phyloP scores from a whole-genome alignment of 2,797 vertebrate genomes.

The Acridotheres tristis region DNA sequence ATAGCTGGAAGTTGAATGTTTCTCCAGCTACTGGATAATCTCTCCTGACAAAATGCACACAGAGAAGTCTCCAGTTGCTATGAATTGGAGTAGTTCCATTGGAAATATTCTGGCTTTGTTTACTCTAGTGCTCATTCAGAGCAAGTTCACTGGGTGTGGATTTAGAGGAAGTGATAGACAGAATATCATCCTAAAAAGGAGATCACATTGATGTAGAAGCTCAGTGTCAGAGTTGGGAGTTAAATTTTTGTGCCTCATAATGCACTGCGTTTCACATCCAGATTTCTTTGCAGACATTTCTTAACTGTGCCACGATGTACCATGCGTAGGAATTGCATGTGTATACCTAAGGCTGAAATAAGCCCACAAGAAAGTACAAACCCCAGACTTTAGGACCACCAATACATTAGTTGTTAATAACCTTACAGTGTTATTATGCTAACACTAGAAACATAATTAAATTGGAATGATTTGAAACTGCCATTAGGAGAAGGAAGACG shows the following conservation, averaged over 20 bases:
- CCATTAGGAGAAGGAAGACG: neutral
- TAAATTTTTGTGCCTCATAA: neutral
- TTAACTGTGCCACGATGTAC: neutral
- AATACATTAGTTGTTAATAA: constrained; percentile 31
- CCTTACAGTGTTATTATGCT: neutral
- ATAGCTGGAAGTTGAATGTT: neutral
- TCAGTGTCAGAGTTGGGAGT: neutral
- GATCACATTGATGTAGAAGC: neutral
- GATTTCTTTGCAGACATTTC: neutral
- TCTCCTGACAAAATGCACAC: neutral
- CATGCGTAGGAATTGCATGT: neutral
- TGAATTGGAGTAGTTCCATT: neutral
- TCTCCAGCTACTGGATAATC: neutral
- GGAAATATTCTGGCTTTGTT: constrained; percentile 1
- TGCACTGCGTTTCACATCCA: neutral
- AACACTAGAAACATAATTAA: constrained; percentile 32
- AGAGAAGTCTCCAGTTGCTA: neutral
- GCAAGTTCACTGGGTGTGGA: neutral
- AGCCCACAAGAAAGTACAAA: neutral
- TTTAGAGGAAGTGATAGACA: neutral
- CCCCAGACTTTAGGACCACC: neutral
- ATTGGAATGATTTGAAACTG: constrained; percentile 32
- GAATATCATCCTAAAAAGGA: neutral
- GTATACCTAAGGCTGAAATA: neutral
- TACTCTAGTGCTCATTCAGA: neutral